Evolutionary conservation across 2,797 vertebrate species (phyloP).

Genomic region (Allobates femoralis): DNA sequence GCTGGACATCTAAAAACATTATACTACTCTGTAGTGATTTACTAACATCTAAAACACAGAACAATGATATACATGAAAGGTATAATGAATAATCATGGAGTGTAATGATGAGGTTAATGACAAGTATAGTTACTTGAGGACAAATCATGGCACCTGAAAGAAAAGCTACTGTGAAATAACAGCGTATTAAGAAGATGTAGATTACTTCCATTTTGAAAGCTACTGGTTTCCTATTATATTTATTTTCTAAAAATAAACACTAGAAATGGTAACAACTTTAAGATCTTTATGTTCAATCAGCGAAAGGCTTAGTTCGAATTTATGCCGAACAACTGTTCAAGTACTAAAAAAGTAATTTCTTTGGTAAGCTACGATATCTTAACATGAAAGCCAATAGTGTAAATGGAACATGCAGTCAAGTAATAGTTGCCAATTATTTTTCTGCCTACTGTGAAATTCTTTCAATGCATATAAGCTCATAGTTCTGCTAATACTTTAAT

Average conservation of each 20-base stretch:
- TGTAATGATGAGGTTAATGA: background rate
- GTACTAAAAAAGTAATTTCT: conserved; percentile 23
- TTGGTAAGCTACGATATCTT: background rate
- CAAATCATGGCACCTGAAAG: background rate
- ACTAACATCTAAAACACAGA: background rate
- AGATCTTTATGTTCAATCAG: background rate
- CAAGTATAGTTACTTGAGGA: background rate
- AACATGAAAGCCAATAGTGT: conserved; percentile 3
- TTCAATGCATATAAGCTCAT: conserved; percentile 58
- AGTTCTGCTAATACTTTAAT: conserved; percentile 56
- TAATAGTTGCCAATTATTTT: conserved; percentile 55
- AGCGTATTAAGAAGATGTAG: background rate
- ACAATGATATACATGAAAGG: background rate
- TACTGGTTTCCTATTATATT: conserved; percentile 15
- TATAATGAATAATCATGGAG: background rate
- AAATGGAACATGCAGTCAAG: conserved; percentile 35
- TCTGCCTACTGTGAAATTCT: conserved; percentile 54
- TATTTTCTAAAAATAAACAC: conserved; percentile 11
- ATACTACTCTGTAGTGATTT: background rate
- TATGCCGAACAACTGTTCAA: background rate
- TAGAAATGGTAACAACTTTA: background rate
- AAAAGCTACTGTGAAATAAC: background rate
- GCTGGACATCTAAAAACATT: background rate
- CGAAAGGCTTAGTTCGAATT: background rate
- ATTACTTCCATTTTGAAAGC: conserved; percentile 7